These are phyloP conservation scores for Micrastur ruficollis DNA, from an alignment of 2,797 vertebrate species.

Conservation along the genomic window DNA sequence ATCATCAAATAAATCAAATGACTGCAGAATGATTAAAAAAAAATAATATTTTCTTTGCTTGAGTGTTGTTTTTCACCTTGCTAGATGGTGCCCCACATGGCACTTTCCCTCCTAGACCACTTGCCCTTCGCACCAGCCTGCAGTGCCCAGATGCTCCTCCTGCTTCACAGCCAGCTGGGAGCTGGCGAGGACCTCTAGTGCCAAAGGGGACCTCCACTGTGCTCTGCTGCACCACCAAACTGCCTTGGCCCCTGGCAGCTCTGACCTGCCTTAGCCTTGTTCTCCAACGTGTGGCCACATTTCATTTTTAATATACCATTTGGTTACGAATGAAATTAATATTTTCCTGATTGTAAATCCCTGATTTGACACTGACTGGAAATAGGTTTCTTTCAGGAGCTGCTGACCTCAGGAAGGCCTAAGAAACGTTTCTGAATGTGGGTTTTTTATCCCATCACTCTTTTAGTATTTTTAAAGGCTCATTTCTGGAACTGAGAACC, in stretches of 20 bases:
- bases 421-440: neutral
- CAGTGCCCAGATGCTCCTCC: neutral
- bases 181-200: neutral
- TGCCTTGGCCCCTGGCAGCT: fast-evolving
- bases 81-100: fast-evolving
- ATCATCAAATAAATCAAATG: neutral
- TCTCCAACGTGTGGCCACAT: neutral
- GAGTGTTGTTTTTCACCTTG: neutral
- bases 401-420: neutral
- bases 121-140: neutral
- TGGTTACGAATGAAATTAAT: fast-evolving
- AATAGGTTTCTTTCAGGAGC: neutral
- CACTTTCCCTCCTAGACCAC: neutral
- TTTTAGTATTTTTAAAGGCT: neutral
- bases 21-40: neutral
- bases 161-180: neutral
- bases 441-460: neutral
- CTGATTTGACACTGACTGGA: neutral
- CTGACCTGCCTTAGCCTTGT: neutral
- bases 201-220: neutral
- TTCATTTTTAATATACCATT: neutral
- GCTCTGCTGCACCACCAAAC: neutral
- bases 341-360: neutral
- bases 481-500: neutral
- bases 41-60: neutral